A percentile compares a stretch with the other conserved stretches of the same genome.
phyloP scores from a whole-genome alignment of 2,797 vertebrate species.

The Gymnoscopelus microlampas region DNA sequence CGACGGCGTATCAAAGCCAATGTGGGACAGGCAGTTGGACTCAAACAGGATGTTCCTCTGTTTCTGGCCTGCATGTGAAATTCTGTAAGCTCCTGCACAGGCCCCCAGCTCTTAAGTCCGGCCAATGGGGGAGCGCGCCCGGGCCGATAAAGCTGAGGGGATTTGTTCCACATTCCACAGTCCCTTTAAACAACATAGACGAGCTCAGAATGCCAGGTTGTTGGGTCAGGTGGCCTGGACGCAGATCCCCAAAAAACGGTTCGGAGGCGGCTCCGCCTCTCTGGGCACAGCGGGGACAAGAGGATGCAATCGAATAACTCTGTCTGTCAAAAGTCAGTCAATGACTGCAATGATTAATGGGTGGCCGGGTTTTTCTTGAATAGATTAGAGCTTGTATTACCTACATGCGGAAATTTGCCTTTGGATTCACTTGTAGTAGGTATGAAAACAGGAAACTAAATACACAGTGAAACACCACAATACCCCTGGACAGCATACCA shows the following conservation, averaged over 20 bases:
- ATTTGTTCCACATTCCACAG: slow-evolving; percentile 86
- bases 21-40: slow-evolving; percentile 68
- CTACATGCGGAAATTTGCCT: too few relatives aligned
- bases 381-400: too few relatives aligned
- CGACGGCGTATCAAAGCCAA: slow-evolving; percentile 70
- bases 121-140: slow-evolving; percentile 70
- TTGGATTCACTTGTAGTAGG: too few relatives aligned
- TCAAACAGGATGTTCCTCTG: slow-evolving; percentile 82
- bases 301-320: too few relatives aligned
- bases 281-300: not conserved
- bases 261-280: slow-evolving; percentile 20
- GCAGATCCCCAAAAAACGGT: slow-evolving; percentile 40
- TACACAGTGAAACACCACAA: too few relatives aligned
- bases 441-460: too few relatives aligned
- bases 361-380: too few relatives aligned
- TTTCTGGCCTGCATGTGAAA: slow-evolving; percentile 81
- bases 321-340: too few relatives aligned
- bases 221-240: slow-evolving; percentile 56
- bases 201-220: slow-evolving; percentile 68
- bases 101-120: slow-evolving; percentile 67
- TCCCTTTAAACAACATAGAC: slow-evolving; percentile 78
- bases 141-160: slow-evolving; percentile 79
- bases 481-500: too few relatives aligned
- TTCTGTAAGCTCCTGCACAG: slow-evolving; percentile 77
- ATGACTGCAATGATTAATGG: too few relatives aligned